phyloP scores from a whole-genome alignment of 1,140 invertebrate species.

The Orius laevigatus region DNA sequence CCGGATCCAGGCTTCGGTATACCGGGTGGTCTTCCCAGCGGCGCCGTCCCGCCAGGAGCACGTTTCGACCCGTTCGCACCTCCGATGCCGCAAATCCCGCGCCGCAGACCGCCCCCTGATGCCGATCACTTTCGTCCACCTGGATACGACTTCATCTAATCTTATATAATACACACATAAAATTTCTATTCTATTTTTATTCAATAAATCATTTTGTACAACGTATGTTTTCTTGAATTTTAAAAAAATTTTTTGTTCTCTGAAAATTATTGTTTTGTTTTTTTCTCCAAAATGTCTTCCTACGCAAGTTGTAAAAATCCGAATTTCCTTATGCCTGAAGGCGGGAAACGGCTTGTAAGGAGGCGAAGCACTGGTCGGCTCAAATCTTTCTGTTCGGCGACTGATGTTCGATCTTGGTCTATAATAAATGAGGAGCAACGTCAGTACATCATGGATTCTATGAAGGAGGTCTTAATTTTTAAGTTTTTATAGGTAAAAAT shows the following conservation, averaged over 20 bases:
- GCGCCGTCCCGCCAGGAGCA: constrained; percentile 53
- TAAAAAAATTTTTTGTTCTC: too few species aligned
- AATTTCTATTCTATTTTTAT: constrained; percentile 3
- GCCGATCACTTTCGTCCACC: constrained; percentile 60
- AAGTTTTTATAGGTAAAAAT: too few species aligned
- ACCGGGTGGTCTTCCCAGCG: constrained; percentile 40
- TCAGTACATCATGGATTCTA: constrained; percentile 5
- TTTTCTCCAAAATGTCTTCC: too few species aligned
- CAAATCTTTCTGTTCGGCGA: constrained; percentile 10
- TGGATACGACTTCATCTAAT: constrained; percentile 57
- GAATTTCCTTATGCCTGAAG: too few species aligned
- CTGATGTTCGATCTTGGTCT: constrained; percentile 12
- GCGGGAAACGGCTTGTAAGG: not conserved
- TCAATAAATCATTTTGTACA: too few species aligned
- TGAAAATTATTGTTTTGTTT: too few species aligned
- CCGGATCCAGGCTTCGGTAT: constrained; percentile 33
- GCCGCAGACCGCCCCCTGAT: constrained; percentile 34
- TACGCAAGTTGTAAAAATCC: too few species aligned
- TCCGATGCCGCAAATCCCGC: constrained; percentile 29
- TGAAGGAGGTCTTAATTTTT: constrained; percentile 1
- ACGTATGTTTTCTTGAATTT: too few species aligned
- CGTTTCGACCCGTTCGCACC: constrained; percentile 70
- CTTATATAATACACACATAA: too few species aligned
- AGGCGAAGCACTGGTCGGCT: constrained; percentile 13
- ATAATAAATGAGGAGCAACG: not conserved